Evolutionary conservation across 2,113 vertebrate species (phyloP), one percentile per base, ranked within the genome.

Genomic region (Podocnemis expansa): DNA sequence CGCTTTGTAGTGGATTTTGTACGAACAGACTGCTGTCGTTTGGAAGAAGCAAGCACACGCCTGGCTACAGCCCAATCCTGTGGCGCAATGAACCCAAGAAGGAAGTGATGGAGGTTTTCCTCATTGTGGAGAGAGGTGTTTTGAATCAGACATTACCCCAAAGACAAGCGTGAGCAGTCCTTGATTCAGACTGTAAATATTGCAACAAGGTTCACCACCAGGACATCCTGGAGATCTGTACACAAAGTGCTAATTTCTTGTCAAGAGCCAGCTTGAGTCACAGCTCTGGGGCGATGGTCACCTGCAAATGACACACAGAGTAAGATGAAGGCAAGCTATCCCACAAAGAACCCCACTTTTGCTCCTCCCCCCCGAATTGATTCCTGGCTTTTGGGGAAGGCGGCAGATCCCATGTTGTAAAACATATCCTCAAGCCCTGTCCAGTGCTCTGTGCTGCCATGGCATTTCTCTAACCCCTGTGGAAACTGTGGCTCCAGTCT

Each of bases 271-370:
- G 83, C 85, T 38, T 87, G 80, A 24, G 82, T 84, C 93, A 78
- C 88, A 0, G 0, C 78, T 34, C 38, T 4, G 6, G 70, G 81
- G 47, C 24, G 43, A 84, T 0, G 0, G 97, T 97, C 96, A 97
- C 96, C 97, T 97, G 93, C 34, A 34, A 45, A 78, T 16, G 47
- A 81, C 19, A 49, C 29, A 56, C 1, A 0, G 45, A 34, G 21
- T n/a, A 3, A 90, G 60, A 38, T 0, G 1, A 41, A 80, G 21
- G 78, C 0, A 2, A 89, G 76, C 0, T 0, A n/a, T 4, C 73
- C 24, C 41, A 45, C 21, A 43, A 13, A 45, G 73, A 41, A 6
- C 70, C 6, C 12, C 6, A 24, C 24, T 12, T 45, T 76, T 12
- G 25, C 73, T 24, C 24, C 41, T 49, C 49, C 24, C 6, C 11